These are phyloP conservation scores for Dasyurus viverrinus DNA, from an alignment of 2,113 vertebrate genomes.

Conservation along the genomic window DNA sequence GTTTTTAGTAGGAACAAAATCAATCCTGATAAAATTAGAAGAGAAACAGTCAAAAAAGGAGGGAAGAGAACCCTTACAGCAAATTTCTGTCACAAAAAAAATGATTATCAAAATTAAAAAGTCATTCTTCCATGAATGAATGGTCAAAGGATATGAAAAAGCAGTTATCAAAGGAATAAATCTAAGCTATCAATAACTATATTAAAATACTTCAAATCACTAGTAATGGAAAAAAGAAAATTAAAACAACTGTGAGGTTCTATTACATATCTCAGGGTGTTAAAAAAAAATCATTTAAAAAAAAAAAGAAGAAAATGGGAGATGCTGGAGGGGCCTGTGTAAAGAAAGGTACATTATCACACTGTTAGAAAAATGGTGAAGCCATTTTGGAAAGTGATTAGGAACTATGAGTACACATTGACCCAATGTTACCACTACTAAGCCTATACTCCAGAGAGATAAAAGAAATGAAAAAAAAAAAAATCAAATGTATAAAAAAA, in stretches of 20 bases:
- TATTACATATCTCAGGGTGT: background rate
- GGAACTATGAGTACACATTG: background rate
- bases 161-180: background rate
- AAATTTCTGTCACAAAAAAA: background rate
- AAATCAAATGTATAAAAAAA: background rate
- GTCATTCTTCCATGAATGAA: background rate
- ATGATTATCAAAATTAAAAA: background rate
- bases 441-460: background rate
- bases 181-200: background rate
- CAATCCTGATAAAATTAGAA: background rate
- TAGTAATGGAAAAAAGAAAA: background rate
- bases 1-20: background rate
- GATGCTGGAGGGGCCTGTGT: background rate
- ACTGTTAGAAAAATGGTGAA: background rate
- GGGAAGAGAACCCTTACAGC: background rate
- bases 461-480: background rate
- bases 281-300: background rate
- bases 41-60: background rate
- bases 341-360: background rate
- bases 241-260: background rate
- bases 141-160: background rate
- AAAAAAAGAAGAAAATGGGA: background rate
- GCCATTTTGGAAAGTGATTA: background rate
- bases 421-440: background rate
- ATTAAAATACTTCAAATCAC: background rate